A percentile compares a stretch with the other conserved stretches of the same genome.
These are phyloP conservation scores for Naso thynnoides DNA, from an alignment of 2,797 vertebrate species.

Conservation along the genomic window DNA sequence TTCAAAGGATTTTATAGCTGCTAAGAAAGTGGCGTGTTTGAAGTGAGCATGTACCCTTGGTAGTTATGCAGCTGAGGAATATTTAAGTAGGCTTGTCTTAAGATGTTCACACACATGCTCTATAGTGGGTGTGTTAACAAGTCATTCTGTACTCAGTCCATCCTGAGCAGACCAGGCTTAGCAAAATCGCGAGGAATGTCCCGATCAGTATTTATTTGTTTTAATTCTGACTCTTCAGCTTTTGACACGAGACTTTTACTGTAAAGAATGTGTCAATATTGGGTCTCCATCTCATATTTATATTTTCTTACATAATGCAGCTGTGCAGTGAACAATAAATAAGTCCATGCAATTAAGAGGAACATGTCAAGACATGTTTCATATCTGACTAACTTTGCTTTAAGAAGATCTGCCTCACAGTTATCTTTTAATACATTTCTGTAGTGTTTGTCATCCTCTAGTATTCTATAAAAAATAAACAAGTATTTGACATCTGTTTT, in stretches of 20 bases:
- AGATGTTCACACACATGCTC: slow-evolving; percentile 72
- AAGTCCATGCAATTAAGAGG: slow-evolving; percentile 7
- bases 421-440: slow-evolving; percentile 4
- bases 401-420: slow-evolving; percentile 11
- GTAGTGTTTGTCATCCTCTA: not conserved
- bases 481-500: no score
- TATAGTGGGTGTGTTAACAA: slow-evolving; percentile 56
- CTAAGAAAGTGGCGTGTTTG: slow-evolving; percentile 77
- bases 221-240: not conserved
- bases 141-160: slow-evolving; percentile 71
- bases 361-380: slow-evolving; percentile 26
- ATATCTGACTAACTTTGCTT: slow-evolving; percentile 27
- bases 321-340: slow-evolving; percentile 18
- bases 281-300: slow-evolving; percentile 20
- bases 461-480: not conserved
- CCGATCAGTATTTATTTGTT: slow-evolving; percentile 18
- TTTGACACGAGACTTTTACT: slow-evolving; percentile 2
- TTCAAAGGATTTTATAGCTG: slow-evolving; percentile 69
- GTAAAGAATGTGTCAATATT: not conserved
- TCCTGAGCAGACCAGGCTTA: slow-evolving; percentile 49
- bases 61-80: slow-evolving; percentile 70
- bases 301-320: slow-evolving; percentile 36
- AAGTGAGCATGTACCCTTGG: slow-evolving; percentile 75
- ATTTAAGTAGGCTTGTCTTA: slow-evolving; percentile 67
- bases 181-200: slow-evolving; percentile 39